Base-by-base conservation (phyloP, 2,888 invertebrate genomes). In the Melieria picta region DNA sequence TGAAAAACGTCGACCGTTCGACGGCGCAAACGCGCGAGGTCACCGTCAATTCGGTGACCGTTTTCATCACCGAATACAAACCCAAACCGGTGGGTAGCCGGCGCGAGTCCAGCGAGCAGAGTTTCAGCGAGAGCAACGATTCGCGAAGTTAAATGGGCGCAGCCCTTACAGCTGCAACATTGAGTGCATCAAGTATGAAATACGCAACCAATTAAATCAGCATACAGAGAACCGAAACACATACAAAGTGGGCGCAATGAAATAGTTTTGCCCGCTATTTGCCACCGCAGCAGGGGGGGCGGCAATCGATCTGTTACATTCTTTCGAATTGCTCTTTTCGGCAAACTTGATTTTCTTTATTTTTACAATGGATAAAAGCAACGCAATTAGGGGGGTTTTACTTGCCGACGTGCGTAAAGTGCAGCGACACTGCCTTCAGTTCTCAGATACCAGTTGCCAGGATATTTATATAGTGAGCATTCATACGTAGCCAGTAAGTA, bases 1-100 rank as follows among this genome's bases (percentile, higher is more conserved):
- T 97, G 83, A 96, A 94, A 89, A 97, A 97, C 87, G 93, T 97
- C 72, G 98, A 98, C 86, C 90, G 97, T 68, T 96, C 94, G 83
- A 94, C 95, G 48, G 97, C 95, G 45, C 94, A 95, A 86, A 95
- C 96, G 72, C 93, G 97, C 87, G 96, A 97, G 88, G 96, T 98
- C 80, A 98, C 98, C 64, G 98, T 98, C 50, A 98, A 97, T 87
- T 97, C 96, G 81, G 96, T 98, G 73, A 98, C 98, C 64, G 98
- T 98, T 75, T 94, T 97, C 77, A 97, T 98, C 85, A 98, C 98
- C 72, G 98, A 98, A 88, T 98, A 95, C 87, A 94, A 95, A 86
- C 94, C 95, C 78, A 95, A 95, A 77, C 83, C 82, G 11, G 80
- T 86, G 73, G 83, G 84, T 75, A 86, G 83, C 78, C 80, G 86